Base-by-base conservation (phyloP, 2,113 vertebrate genomes). In the Equus quagga region DNA sequence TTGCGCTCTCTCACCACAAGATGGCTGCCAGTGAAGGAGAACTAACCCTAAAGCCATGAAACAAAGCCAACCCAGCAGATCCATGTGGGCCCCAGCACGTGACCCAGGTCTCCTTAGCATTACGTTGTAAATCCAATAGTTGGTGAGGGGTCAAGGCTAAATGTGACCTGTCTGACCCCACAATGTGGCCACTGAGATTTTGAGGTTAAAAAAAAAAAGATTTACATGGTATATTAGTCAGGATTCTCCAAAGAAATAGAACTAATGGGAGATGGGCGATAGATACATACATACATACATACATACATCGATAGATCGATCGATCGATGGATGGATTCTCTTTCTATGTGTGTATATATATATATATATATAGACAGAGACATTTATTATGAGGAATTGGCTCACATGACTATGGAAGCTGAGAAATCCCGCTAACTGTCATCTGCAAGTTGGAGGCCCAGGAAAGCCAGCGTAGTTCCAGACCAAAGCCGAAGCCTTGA, bases 161-260 rank as follows among this genome's bases (percentile, higher is more conserved):
- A 81, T 26, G 23, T 65, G 51, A 36, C 36, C 56, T 75, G 28
- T 64, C 33, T 72, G 69, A 60, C n/a, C 31, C 69, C 24, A 64
- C 62, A n/a, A 24, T 65, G 21, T 54, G 44, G 69, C 58, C 28
- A 33, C 60, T 21, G 64, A 69, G 86, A 96, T 33, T 26, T 26
- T 44, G 14, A 58, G 15, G 14, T 85, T 51, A 54, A 76, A 26
- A 56, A 21, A 36, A 41, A 41, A 2, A 7, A 5, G 4, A 13
- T 24, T 67, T 51, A 69, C 24, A 28, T 33, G 28, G 3, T 76
- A 6, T 49, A 24, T 84, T 33, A 58, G 21, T 92, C 15, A 51
- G 56, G 18, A 62, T 91, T 95, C 72, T 84, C 88, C 80, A 62
- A 51, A 79, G 51, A 94, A 81, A 56, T 24, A 14, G n/a, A 94